A percentile compares a stretch with the other conserved stretches of the same genome.
Conservation (phyloP, 2,888 invertebrate species). For the Clistopyga incitator region DNA sequence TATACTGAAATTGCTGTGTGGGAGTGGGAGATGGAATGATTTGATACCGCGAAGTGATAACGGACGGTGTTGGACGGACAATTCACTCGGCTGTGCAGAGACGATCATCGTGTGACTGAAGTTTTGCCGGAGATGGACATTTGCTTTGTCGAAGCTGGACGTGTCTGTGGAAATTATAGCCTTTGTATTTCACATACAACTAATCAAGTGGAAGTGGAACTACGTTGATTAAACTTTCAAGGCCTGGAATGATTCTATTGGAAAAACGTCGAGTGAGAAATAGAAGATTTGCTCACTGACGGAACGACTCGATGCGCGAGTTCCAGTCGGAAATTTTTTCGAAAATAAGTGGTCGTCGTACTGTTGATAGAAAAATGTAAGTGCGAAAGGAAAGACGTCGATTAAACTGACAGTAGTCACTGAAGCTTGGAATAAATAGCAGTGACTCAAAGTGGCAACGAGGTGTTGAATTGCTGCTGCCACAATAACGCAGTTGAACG, state of each 20-base stretch:
- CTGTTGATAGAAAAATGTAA: not conserved
- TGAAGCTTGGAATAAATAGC: not conserved
- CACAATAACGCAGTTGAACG: slow-evolving; percentile 21
- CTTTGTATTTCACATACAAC: not conserved
- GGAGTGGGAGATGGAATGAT: not conserved
- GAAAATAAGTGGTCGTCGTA: not conserved
- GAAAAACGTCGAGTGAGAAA: no score
- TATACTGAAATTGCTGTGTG: not conserved
- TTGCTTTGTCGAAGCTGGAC: not conserved
- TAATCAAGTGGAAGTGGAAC: not conserved
- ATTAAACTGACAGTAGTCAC: no score
- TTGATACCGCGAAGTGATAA: slow-evolving; percentile 29
- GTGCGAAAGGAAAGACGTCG: not conserved
- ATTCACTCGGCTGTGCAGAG: not conserved
- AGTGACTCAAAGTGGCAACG: slow-evolving; percentile 26
- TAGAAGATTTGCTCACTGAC: no score
- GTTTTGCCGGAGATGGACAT: not conserved
- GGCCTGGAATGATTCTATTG: not conserved
- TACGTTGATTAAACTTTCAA: not conserved
- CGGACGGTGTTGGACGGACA: slow-evolving; percentile 33
- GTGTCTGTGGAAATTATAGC: not conserved
- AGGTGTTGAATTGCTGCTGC: slow-evolving; percentile 30
- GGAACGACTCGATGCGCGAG: not conserved
- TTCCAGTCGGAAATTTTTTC: not conserved
- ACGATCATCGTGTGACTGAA: slow-evolving; percentile 14